Evolutionary conservation across 2,113 vertebrate species (phyloP).

Genomic region (Ophthalmolycus amberensis): DNA sequence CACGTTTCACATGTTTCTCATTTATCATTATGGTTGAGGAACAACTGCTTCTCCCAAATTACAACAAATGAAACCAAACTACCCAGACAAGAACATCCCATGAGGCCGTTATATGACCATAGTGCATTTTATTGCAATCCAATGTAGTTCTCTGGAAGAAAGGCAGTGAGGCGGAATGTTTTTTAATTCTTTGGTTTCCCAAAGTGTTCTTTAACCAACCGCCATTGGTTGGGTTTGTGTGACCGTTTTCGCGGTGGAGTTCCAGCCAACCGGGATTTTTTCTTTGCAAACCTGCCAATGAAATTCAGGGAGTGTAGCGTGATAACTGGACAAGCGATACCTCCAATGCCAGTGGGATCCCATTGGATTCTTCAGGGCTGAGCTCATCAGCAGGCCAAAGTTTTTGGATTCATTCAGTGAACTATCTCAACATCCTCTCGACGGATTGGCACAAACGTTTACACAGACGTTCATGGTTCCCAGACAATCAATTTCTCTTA

Average conservation of each 20-base stretch:
- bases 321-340: neutral
- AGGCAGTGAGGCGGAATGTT: neutral
- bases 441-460: neutral
- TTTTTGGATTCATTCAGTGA: neutral
- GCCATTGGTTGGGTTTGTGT: neutral
- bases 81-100: neutral
- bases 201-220: neutral
- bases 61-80: neutral
- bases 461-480: neutral
- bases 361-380: neutral
- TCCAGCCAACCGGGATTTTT: neutral
- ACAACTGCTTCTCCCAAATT: neutral
- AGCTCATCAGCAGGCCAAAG: neutral
- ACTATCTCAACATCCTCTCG: neutral
- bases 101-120: neutral
- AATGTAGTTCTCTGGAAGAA: neutral
- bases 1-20: slow-evolving; percentile 3
- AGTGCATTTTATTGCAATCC: neutral
- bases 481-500: neutral
- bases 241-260: neutral
- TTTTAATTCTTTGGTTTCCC: neutral
- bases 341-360: neutral
- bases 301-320: neutral
- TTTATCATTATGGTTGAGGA: neutral
- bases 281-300: neutral